A percentile compares a stretch with the other conserved stretches of the same genome.
Evolutionary conservation across 1,140 invertebrate species (phyloP).

Genomic region (Drosophila teissieri): DNA sequence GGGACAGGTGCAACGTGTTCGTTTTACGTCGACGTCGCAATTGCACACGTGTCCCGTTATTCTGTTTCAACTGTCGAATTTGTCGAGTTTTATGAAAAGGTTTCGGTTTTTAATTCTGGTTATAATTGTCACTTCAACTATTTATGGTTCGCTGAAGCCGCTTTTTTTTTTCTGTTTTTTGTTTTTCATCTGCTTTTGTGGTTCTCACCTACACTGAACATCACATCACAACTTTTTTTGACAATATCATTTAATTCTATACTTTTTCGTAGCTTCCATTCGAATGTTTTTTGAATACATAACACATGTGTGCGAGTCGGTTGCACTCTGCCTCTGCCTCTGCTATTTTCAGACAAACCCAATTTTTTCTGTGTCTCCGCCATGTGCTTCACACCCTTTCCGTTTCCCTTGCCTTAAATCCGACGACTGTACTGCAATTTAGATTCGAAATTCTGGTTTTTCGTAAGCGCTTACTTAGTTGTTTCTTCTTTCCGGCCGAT

Average conservation of each 20-base stretch:
- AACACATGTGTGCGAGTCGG: constrained; percentile 46
- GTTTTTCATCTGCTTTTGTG: not conserved
- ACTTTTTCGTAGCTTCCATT: constrained; percentile 15
- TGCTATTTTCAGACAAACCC: constrained; percentile 69
- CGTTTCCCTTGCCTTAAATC: constrained; percentile 8
- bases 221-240: constrained; percentile 3
- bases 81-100: constrained; percentile 33
- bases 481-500: not conserved
- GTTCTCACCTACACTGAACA: not conserved
- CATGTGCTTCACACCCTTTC: constrained; percentile 60
- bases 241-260: constrained; percentile 31
- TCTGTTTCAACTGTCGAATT: constrained; percentile 13
- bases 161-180: not conserved
- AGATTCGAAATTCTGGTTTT: constrained; percentile 25
- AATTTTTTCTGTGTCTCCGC: constrained; percentile 53
- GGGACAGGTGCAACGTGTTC: constrained; percentile 62
- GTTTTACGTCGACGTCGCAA: constrained; percentile 18
- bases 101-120: constrained; percentile 42
- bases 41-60: constrained; percentile 54
- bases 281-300: constrained; percentile 51
- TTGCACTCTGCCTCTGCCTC: constrained; percentile 50
- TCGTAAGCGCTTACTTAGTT: constrained; percentile 24
- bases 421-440: constrained; percentile 6
- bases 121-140: constrained; percentile 56
- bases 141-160: constrained; percentile 25